phyloP scores from a whole-genome alignment of 2,888 invertebrate species.

The Drosophila affinis region DNA sequence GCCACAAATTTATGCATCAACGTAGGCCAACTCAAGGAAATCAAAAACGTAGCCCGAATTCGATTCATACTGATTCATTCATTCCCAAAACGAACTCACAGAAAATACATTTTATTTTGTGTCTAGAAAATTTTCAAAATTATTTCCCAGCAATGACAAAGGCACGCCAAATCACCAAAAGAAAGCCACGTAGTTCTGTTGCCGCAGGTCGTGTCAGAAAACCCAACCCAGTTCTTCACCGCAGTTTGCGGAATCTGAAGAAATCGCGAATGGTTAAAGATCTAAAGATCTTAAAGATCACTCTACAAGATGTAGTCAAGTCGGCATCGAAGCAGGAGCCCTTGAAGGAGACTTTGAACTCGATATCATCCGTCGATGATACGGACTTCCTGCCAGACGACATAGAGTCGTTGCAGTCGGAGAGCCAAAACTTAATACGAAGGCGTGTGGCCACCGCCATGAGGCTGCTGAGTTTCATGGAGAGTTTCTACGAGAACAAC shows the following conservation, averaged over 20 bases:
- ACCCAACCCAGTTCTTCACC: background rate
- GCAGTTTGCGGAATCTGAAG: background rate
- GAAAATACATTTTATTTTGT: background rate
- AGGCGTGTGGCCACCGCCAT: conserved; percentile 10
- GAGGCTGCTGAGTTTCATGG: background rate
- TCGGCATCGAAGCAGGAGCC: background rate
- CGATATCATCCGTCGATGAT: background rate
- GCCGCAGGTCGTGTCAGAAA: background rate
- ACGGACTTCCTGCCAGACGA: background rate
- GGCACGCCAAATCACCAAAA: background rate
- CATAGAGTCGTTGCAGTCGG: background rate
- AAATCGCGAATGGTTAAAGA: background rate
- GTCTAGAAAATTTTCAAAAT: background rate
- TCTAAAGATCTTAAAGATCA: no score
- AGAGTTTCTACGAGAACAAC: background rate
- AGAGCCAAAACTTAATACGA: background rate
- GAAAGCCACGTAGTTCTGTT: background rate
- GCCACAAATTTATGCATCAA: conserved; percentile 40
- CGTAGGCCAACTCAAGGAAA: conserved; percentile 36
- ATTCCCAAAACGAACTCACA: background rate
- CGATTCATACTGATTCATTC: no score
- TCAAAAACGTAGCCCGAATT: conserved; percentile 16
- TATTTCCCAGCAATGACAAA: background rate
- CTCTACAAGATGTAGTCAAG: background rate
- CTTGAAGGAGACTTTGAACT: background rate